Evolutionary conservation across 1,140 invertebrate species (phyloP), one percentile per base, ranked within the genome.

Genomic region (Aphelinus atriplicis): DNA sequence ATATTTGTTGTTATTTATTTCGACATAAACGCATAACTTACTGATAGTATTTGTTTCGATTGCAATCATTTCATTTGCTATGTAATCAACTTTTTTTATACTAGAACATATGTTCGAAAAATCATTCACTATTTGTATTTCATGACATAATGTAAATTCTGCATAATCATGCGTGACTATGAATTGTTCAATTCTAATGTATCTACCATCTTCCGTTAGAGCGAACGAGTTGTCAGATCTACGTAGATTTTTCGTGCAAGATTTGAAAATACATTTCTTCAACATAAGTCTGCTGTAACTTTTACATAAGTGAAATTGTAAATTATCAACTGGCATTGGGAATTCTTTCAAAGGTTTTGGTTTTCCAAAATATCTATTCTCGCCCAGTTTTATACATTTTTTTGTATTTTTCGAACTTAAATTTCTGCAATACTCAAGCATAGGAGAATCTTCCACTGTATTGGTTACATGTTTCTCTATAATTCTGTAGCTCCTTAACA

Each of bases 211-310:
- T 2, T 1, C 10, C 1, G 73, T 47, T 64, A 70, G 61, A n/a
- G 74, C 77, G 53, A 56, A 78, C 2, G 73, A 73, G 51, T 50
- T 78, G 64, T 78, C 68, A 63, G 74, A 76, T 7, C 74, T 50
- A 4, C 42, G 60, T 9, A 64, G 55, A 56, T 65, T 55, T 73
- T 65, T 53, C 3, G 56, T 45, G 3, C 46, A 56, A 1, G 51
- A 63, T 73, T 10, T 48, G 9, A 65, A 50, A 42, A 67, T 45
- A 62, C 65, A 53, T 56, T 53, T 71, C 60, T 56, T 1, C 57
- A 70, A 78, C 9, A 6, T 53, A 6, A 4, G 0, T 53, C 4
- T 53, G 51, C 51, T 53, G 51, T 53, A 53, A 53, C 51, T 6
- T 53, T 53, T 53, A 6, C 51, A 9, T 6, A 46, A 68, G 56